phyloP scores from a whole-genome alignment of 2,888 invertebrate genomes.

The Nycteola revayana region DNA sequence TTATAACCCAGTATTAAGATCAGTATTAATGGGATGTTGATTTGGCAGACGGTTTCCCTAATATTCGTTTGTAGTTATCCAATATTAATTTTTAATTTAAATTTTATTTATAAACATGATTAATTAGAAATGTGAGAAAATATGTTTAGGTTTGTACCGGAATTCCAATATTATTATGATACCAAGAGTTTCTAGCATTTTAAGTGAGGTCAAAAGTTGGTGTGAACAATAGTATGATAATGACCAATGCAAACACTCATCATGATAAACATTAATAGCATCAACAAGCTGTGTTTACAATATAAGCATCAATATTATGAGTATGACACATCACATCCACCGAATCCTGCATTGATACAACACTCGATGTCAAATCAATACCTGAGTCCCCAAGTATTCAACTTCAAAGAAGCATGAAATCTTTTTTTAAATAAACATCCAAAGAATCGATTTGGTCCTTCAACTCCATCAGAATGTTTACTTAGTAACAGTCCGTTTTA shows the following conservation, averaged over 20 bases:
- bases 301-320: constrained; percentile 42
- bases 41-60: no score
- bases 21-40: constrained; percentile 14
- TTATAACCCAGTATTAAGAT: constrained; percentile 23
- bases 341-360: constrained; percentile 43
- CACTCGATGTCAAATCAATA: constrained; percentile 57
- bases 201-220: no score
- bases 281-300: constrained; percentile 30
- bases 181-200: no score
- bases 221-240: no score
- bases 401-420: constrained; percentile 49
- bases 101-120: no score
- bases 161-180: no score
- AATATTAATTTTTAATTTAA: no score
- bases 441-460: constrained; percentile 68
- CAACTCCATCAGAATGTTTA: constrained; percentile 69
- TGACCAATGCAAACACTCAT: constrained; percentile 18
- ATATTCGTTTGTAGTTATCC: no score
- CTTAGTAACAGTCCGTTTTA: constrained; percentile 75
- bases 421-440: constrained; percentile 71
- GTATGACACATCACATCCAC: constrained; percentile 37
- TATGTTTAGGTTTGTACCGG: no score
- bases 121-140: no score
- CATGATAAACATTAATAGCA: constrained; percentile 23
- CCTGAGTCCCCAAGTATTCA: constrained; percentile 20